A percentile compares a stretch with the other conserved stretches of the same genome.
phyloP scores from a whole-genome alignment of 2,888 invertebrate genomes.

The Agelastica alni region DNA sequence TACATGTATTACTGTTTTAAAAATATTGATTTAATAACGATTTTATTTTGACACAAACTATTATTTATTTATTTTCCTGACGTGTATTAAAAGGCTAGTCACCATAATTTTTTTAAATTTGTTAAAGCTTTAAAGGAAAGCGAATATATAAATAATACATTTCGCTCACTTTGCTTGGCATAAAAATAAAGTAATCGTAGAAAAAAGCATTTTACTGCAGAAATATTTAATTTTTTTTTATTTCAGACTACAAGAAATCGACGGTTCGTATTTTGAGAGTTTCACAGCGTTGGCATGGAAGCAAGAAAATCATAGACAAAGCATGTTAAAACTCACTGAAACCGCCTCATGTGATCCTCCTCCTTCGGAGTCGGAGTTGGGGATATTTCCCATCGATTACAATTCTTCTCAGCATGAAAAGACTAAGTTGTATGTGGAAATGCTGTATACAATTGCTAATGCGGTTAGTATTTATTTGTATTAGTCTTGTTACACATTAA shows the following conservation, averaged over 20 bases:
- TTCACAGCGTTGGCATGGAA: conserved; percentile 92
- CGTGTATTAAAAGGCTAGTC: background rate
- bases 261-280: conserved; percentile 93
- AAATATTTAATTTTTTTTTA: conserved; percentile 1
- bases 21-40: too few species aligned
- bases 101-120: background rate
- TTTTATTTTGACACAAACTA: background rate
- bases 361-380: conserved; percentile 50
- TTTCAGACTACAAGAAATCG: conserved; percentile 88
- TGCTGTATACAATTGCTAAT: conserved; percentile 94
- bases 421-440: conserved; percentile 84
- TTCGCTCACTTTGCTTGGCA: background rate
- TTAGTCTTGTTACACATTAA: background rate
- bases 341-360: conserved; percentile 66
- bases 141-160: background rate
- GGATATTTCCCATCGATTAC: conserved; percentile 54
- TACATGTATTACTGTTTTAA: too few species aligned
- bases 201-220: too few species aligned
- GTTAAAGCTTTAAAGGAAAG: background rate
- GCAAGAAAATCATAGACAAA: conserved; percentile 84
- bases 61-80: background rate
- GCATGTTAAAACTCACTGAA: conserved; percentile 74
- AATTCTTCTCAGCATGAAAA: conserved; percentile 57
- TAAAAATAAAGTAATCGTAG: too few species aligned
- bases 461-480: conserved; percentile 65